phyloP scores from a whole-genome alignment of 1,140 invertebrate genomes.

The Leptopilina clavipes region DNA sequence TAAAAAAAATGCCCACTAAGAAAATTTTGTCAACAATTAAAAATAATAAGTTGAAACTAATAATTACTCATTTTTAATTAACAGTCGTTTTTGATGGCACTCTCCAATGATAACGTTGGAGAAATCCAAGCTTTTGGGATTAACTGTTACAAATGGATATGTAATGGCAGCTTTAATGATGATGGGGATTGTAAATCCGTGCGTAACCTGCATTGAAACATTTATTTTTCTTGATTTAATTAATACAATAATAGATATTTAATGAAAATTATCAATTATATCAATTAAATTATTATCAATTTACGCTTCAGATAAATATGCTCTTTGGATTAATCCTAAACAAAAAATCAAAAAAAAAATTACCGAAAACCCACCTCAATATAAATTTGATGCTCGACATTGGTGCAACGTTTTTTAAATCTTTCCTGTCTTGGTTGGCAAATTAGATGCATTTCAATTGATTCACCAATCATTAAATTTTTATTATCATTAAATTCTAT shows the following conservation, averaged over 20 bases:
- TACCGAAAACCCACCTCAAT: too few relatives aligned
- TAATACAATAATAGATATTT: background rate
- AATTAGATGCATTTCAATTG: slow-evolving; percentile 54
- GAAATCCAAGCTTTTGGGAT: slow-evolving; percentile 64
- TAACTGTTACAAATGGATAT: slow-evolving; percentile 61
- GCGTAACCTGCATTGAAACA: slow-evolving; percentile 58
- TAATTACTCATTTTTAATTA: slow-evolving; percentile 70
- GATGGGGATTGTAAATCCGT: slow-evolving; percentile 67
- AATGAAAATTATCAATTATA: too few relatives aligned
- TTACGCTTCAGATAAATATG: too few relatives aligned
- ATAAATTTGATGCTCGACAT: slow-evolving; percentile 57
- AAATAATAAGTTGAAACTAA: background rate
- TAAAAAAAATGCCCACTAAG: too few relatives aligned
- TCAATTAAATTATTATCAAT: too few relatives aligned
- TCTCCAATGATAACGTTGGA: slow-evolving; percentile 67
- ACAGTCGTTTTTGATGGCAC: slow-evolving; percentile 60
- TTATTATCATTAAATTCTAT: slow-evolving; percentile 56
- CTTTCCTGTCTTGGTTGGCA: slow-evolving; percentile 56
- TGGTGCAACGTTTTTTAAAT: slow-evolving; percentile 49
- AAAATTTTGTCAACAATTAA: too few relatives aligned
- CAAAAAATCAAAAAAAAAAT: too few relatives aligned
- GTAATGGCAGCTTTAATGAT: slow-evolving; percentile 64
- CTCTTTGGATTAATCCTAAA: too few relatives aligned
- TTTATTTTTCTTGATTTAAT: slow-evolving; percentile 23
- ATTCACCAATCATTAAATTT: slow-evolving; percentile 57